Evolutionary conservation across 2,113 vertebrate genomes (phyloP), one percentile per base, ranked within the genome.

Genomic region (Cyanocitta stelleri): DNA sequence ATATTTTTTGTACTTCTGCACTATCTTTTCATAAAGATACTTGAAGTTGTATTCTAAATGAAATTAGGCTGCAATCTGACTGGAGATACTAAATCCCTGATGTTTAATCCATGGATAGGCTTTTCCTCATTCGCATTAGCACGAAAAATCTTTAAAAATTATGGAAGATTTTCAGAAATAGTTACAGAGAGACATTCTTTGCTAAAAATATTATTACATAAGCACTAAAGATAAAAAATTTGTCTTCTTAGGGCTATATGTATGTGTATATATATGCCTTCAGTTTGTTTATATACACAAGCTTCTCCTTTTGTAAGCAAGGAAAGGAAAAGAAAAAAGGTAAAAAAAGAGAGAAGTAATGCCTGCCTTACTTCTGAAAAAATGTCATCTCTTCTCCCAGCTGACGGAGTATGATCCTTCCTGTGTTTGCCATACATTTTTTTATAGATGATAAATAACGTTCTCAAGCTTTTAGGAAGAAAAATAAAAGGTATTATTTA

Each of bases 291-390:
- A 20, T 35, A 23, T 35, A 21, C 52, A 49, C 6, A 88, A 75
- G 14, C 2, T 58, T 3, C 22, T 71, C 7, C 14, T 81, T 85
- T 58, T 54, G n/a, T 79, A 72, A 59, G 4, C 7, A 67, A 29
- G 10, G 26, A 67, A 67, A 13, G 1, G 4, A 12, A 37, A 66
- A 51, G 15, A 21, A 49, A 44, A 33, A 54, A 7, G 1, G 5
- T 14, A 14, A 1, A 2, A 27, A 67, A 39, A n/a, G 5, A 30
- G 2, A 30, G 2, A 46, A 55, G 2, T 26, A 37, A 67, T 48
- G 1, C 18, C 11, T 80, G 9, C 9, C n/a, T 59, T 59, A 24
- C 56, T 24, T 59, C 56, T 26, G 56, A 59, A 59, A 35, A 59
- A 59, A 22, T 44, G 13, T 77, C 1, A 7, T 56, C 4, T 87